Base-by-base conservation (phyloP, 2,888 invertebrate species). In the Trichopoda pennipes region DNA sequence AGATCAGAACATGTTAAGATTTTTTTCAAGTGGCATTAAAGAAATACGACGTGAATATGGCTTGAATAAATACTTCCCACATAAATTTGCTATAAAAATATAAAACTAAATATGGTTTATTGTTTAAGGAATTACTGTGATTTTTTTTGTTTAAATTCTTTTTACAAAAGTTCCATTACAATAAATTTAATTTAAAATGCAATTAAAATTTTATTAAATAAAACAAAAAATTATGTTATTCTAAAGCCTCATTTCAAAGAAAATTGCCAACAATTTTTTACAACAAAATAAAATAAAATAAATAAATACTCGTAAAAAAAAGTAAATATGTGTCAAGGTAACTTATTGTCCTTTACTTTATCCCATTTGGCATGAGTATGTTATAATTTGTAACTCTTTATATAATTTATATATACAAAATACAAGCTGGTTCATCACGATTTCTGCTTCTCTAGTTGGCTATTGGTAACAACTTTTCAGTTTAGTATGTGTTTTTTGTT, bases 261-360 rank as follows among this genome's bases (percentile, higher is more conserved):
- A 44, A 47, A 68, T 32, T 17, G 6, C 19, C 19, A 19, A 56
- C 42, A 56, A 70, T 56, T 70, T 21, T n/a, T 38, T 51, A 21
- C 4, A 42, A 49, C 28, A 28, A 28, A 6, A 28, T n/a, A 28
- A 6, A 6, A 28, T 8, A 28, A 28, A 2, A 28, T 3, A 28
- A 28, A 28, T 4, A 28, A 28, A 28, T n/a, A n/a, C n/a, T n/a
- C n/a, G n/a, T n/a, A 28, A 2, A 7, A 28, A 14, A 74, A 64
- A 55, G 17, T 7, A 66, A 70, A 70, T 81, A 66, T 75, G 35
- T 81, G 78, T 78, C 81, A 81, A 81, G 81, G 81, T 70, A 61
- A 78, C 53, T 53, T 49, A 74, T 23, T 69, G 78, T 66, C 81
- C 78, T 78, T 60, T 66, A 61, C 44, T 49, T 23, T 58, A 64